Percentiles rank a stretch among this genome's conserved stretches.
phyloP scores from a whole-genome alignment of 2,113 vertebrate genomes.

The Malurus elegans region DNA sequence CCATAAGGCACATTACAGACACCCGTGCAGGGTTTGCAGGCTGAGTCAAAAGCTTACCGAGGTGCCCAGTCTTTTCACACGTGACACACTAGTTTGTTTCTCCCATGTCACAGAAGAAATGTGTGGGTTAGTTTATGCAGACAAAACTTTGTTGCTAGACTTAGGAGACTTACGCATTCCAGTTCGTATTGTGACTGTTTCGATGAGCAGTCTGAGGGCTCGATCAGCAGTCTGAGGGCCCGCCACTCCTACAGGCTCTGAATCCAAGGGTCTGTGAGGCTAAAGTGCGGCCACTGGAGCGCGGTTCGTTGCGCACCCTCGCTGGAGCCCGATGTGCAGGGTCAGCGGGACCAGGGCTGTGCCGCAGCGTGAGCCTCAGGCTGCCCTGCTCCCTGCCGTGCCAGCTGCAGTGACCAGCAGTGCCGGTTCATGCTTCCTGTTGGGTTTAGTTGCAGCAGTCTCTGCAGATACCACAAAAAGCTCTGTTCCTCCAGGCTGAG shows the following conservation, averaged over 20 bases:
- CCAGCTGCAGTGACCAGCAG: background rate
- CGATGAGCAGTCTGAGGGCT: background rate
- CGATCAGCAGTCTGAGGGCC: background rate
- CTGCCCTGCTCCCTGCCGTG: accelerated
- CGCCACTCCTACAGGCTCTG: accelerated
- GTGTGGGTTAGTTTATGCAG: background rate
- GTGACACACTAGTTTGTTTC: background rate
- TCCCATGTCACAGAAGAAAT: background rate
- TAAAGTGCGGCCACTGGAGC: accelerated
- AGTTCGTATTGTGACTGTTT: background rate
- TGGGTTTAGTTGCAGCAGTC: background rate
- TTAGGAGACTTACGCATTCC: accelerated
- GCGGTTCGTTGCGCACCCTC: accelerated
- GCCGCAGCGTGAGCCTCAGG: accelerated
- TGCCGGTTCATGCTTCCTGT: accelerated
- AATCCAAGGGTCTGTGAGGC: background rate
- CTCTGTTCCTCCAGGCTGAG: background rate
- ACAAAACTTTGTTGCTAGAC: accelerated
- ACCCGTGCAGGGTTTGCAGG: background rate
- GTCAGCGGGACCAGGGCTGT: accelerated
- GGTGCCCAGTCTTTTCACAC: too few species aligned
- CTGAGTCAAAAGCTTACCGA: background rate
- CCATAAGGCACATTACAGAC: accelerated
- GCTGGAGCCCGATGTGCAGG: too few species aligned
- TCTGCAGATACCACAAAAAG: background rate